Conservation (phyloP, 2,888 invertebrate genomes). For the Teinopalpus imperialis region DNA sequence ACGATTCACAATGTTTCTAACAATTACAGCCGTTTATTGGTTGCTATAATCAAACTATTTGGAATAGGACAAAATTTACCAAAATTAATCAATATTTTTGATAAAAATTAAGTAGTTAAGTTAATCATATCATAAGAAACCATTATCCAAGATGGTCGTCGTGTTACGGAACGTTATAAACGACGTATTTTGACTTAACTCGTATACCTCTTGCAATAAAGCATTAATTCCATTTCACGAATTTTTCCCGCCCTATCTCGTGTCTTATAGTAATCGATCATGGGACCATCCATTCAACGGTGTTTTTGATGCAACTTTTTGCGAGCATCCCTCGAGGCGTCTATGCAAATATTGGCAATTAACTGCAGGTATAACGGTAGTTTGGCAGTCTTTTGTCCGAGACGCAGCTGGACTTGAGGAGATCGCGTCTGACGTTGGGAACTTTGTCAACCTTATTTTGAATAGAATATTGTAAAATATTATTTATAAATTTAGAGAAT, state of each 20-base stretch:
- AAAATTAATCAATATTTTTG: too few relatives aligned
- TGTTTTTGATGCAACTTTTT: constrained; percentile 39
- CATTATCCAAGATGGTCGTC: constrained; percentile 2
- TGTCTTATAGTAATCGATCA: constrained; percentile 59
- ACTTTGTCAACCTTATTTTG: too few relatives aligned
- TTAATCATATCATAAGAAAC: too few relatives aligned
- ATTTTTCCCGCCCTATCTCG: constrained; percentile 29
- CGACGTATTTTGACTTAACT: background rate
- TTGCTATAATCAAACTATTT: too few relatives aligned
- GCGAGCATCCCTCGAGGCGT: constrained; percentile 43
- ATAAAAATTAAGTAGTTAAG: too few relatives aligned
- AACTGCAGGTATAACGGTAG: constrained; percentile 60
- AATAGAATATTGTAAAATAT: too few relatives aligned
- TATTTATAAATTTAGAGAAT: too few relatives aligned
- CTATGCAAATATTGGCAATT: constrained; percentile 76
- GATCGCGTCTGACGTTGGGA: too few relatives aligned
- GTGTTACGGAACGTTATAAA: background rate
- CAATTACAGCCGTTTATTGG: too few relatives aligned
- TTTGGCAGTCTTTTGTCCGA: constrained; percentile 50
- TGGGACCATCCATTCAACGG: constrained; percentile 36
- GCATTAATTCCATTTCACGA: background rate
- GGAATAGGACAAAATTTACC: too few relatives aligned
- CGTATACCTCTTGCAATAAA: background rate
- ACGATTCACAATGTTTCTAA: too few relatives aligned
- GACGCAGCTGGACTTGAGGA: constrained; percentile 54